Percentiles rank a stretch among this genome's conserved stretches.
These are phyloP conservation scores for Strix aluco DNA, from an alignment of 2,113 vertebrate species.

Conservation along the genomic window DNA sequence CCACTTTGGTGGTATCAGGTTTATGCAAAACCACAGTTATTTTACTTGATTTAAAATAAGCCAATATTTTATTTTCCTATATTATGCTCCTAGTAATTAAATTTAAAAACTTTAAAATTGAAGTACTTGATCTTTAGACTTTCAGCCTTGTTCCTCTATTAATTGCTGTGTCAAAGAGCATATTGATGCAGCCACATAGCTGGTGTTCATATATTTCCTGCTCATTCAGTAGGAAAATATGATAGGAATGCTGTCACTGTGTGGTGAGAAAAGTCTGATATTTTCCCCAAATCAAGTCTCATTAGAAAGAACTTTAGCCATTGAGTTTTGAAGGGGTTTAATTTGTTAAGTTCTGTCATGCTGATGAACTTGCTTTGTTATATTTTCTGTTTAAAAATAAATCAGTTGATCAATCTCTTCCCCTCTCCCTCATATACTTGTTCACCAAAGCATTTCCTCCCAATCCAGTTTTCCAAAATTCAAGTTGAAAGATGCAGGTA, in stretches of 20 bases:
- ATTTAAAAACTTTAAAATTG: slow-evolving; percentile 1
- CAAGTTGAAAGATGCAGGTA: background rate
- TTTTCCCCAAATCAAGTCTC: background rate
- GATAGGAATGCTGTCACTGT: slow-evolving; percentile 42
- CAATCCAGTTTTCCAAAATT: background rate
- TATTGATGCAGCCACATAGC: slow-evolving; percentile 33
- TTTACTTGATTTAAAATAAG: background rate
- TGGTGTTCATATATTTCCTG: slow-evolving; percentile 28
- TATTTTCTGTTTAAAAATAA: background rate
- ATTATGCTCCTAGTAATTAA: background rate
- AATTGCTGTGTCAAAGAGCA: slow-evolving; percentile 5
- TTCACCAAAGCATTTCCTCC: slow-evolving; percentile 2
- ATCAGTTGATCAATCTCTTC: background rate
- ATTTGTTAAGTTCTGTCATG: background rate
- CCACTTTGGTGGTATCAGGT: background rate
- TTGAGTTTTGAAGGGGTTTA: background rate
- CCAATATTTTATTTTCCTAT: background rate
- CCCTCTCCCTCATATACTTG: background rate
- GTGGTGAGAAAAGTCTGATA: slow-evolving; percentile 31
- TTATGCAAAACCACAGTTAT: background rate
- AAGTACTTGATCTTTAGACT: background rate
- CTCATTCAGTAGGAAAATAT: slow-evolving; percentile 50
- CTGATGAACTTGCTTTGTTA: background rate
- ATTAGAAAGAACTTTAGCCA: slow-evolving; percentile 8
- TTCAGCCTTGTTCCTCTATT: background rate